phyloP scores from a whole-genome alignment of 37 sponge, comb jelly and placozoan species.

The Chondrilla cf. caribensis region DNA sequence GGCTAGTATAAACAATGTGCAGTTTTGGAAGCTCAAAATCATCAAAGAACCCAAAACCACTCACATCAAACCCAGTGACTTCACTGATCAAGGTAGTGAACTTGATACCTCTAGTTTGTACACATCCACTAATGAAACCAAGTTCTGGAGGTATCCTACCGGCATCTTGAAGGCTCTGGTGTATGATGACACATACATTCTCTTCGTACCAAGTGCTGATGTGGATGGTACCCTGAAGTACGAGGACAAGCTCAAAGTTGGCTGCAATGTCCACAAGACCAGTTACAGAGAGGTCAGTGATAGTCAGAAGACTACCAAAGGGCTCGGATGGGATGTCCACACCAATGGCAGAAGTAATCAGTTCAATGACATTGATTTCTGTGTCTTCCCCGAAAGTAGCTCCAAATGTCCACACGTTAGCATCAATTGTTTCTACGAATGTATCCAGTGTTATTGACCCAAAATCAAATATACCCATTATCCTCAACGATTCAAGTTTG shows the following conservation, averaged over 20 bases:
- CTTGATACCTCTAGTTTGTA: neutral
- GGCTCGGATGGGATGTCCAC: neutral
- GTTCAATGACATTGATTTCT: neutral
- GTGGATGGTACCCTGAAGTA: neutral
- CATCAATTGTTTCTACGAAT: neutral
- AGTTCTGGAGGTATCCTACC: neutral
- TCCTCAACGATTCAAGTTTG: neutral
- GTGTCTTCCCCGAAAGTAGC: neutral
- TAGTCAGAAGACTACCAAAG: neutral
- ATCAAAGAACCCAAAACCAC: neutral
- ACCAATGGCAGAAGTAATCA: neutral
- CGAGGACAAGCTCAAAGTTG: neutral
- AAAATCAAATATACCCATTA: neutral
- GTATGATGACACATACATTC: neutral
- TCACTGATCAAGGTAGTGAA: neutral
- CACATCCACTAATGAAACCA: neutral
- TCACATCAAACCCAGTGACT: conserved; percentile 9
- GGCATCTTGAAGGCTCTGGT: neutral
- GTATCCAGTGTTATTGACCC: neutral
- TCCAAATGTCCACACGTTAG: neutral
- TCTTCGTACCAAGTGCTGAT: neutral
- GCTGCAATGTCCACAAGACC: neutral
- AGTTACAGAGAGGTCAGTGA: neutral
- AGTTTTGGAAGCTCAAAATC: neutral
- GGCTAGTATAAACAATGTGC: neutral